Evolutionary conservation across 2,888 invertebrate genomes (phyloP), one percentile per base, ranked within the genome.

Genomic region (Ophraella communa): DNA sequence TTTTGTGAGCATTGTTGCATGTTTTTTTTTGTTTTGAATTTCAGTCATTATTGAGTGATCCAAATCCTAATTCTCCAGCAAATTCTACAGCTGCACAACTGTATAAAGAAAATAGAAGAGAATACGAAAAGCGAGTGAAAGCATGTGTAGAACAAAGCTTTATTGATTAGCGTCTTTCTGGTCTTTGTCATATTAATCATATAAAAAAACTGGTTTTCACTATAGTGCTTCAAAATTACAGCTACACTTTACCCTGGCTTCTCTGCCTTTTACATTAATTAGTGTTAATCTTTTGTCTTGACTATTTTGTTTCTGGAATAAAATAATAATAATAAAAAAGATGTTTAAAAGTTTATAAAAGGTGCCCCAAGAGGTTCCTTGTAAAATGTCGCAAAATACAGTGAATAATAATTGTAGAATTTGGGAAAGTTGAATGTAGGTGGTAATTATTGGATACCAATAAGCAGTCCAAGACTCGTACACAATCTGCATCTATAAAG

Each of bases 111-210:
- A 98, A 98, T 84, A 90, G 97, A 79, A 89, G 98, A 80, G 98
- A 98, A 87, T 99, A 99, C 84, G 98, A 98, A 87, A 98, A 98
- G 87, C 91, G 96, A 87, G 98, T 99, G 81, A 96, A 96, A 88
- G 96, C 96, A 80, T 96, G 98, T 85, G 98, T 99, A 82, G 98
- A 99, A 88, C 97, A 98, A 86, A 97, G 96, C 85, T 98, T 98
- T 91, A 93, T 94, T 85, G 95, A 95, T 88, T 95, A 94, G 88
- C 78, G 69, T 30, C 53, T 59, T 52, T 52, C 21, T 44, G 17
- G 17, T 67, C 33, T 44, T 63, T 53, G 63, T 63, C 57, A 53
- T 66, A 68, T 67, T 62, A 65, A 66, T 64, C 64, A 67, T 62
- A 35, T 35, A 11, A n/a, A 1, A n/a, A 68, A 73, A 69, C 71